Conservation (phyloP, 2,797 vertebrate species). For the Enteromius trimaculatus region DNA sequence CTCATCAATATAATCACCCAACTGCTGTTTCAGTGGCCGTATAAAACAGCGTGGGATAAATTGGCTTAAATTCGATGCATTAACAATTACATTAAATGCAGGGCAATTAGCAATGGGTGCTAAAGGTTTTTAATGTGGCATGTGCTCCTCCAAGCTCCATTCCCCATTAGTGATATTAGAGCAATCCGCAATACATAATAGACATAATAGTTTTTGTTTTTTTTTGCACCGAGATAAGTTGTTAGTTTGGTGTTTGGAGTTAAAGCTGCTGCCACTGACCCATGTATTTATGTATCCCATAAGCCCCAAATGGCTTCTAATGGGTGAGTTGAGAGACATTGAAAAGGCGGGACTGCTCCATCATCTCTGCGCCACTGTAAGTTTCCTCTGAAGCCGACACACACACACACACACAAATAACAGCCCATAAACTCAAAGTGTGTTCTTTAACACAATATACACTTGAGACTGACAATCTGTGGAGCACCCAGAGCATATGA, state of each 20-base stretch:
- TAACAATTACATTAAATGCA: slow-evolving; percentile 44
- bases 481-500: neutral
- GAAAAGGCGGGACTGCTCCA: slow-evolving; percentile 27
- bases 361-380: slow-evolving; percentile 15
- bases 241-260: slow-evolving; percentile 52
- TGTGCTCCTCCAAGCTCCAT: slow-evolving; percentile 24
- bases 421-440: neutral
- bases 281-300: slow-evolving; percentile 49
- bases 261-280: slow-evolving; percentile 54
- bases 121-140: slow-evolving; percentile 54
- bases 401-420: slow-evolving; percentile 5
- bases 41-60: slow-evolving; percentile 50
- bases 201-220: slow-evolving; percentile 47
- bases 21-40: slow-evolving; percentile 35
- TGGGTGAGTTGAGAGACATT: slow-evolving; percentile 44
- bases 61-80: slow-evolving; percentile 42
- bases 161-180: slow-evolving; percentile 55
- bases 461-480: slow-evolving; percentile 16
- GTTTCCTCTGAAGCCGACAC: slow-evolving; percentile 11
- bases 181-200: slow-evolving; percentile 51
- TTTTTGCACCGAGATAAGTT: slow-evolving; percentile 26
- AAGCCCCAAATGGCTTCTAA: slow-evolving; percentile 51
- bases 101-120: slow-evolving; percentile 56
- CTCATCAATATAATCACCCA: slow-evolving; percentile 43
- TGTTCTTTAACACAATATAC: slow-evolving; percentile 25